phyloP scores from a whole-genome alignment of 2,888 invertebrate genomes.

The Rhamnusium bicolor region DNA sequence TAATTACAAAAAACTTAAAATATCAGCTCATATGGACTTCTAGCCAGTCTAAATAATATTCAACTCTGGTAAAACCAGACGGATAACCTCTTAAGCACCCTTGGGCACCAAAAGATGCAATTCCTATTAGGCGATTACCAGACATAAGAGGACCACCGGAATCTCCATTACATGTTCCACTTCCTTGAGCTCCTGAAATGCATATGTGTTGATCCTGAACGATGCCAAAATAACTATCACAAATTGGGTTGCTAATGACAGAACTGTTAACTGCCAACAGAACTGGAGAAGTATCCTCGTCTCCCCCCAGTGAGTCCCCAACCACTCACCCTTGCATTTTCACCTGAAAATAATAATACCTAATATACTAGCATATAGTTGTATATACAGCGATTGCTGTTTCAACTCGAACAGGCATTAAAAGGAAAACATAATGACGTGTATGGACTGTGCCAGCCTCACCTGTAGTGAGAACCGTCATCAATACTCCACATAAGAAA shows the following conservation, averaged over 20 bases:
- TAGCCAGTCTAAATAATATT: not conserved
- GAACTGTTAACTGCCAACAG: not conserved
- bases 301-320: conserved; percentile 35
- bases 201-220: not conserved
- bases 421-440: no score
- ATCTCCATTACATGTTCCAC: conserved; percentile 8
- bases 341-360: not conserved
- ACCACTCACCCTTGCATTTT: conserved; percentile 38
- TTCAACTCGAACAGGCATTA: no score
- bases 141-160: not conserved
- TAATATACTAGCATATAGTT: no score
- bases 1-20: no score
- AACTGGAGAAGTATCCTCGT: not conserved
- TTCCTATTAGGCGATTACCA: not conserved
- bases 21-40: no score
- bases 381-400: no score
- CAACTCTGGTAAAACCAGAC: not conserved
- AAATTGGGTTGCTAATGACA: not conserved
- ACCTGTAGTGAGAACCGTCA: no score
- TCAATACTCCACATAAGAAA: no score
- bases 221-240: not conserved
- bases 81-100: not conserved
- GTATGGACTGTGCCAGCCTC: no score
- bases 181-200: not conserved
- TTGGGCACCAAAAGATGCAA: not conserved